phyloP scores from a whole-genome alignment of 2,113 vertebrate species.

The Jacana jacana region DNA sequence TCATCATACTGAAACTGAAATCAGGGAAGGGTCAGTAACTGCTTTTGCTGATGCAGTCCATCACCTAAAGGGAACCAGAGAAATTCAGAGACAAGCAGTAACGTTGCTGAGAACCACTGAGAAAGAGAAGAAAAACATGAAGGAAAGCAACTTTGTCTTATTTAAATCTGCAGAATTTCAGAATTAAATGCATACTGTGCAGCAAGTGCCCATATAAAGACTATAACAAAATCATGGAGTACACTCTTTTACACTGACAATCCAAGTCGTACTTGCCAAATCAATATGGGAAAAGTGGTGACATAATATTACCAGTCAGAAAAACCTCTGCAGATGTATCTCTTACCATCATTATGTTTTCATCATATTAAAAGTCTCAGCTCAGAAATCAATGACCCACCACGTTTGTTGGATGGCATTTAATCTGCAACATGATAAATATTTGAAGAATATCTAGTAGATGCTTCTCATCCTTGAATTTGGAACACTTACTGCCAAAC shows the following conservation, averaged over 20 bases:
- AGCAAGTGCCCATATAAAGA: not conserved
- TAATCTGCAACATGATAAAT: not conserved
- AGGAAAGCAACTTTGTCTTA: not conserved
- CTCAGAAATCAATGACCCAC: not conserved
- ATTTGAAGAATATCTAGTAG: not conserved
- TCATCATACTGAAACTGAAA: not conserved
- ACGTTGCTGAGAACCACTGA: not conserved
- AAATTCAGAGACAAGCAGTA: not conserved
- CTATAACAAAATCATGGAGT: not conserved
- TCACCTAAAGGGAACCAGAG: not conserved
- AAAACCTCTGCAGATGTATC: not conserved
- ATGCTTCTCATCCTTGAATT: not conserved
- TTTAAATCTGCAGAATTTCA: not conserved
- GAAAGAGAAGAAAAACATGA: not conserved
- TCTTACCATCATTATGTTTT: not conserved
- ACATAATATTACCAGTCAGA: not conserved
- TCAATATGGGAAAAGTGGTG: not conserved
- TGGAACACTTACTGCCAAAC: not conserved
- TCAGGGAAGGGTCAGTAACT: not conserved
- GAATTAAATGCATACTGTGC: not conserved
- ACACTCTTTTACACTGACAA: not conserved
- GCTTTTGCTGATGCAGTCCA: not conserved
- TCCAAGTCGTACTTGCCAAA: not conserved
- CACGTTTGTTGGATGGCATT: not conserved
- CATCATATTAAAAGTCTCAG: not conserved